Base-by-base conservation (phyloP, 1,140 invertebrate genomes). In the Bactericera cockerelli region DNA sequence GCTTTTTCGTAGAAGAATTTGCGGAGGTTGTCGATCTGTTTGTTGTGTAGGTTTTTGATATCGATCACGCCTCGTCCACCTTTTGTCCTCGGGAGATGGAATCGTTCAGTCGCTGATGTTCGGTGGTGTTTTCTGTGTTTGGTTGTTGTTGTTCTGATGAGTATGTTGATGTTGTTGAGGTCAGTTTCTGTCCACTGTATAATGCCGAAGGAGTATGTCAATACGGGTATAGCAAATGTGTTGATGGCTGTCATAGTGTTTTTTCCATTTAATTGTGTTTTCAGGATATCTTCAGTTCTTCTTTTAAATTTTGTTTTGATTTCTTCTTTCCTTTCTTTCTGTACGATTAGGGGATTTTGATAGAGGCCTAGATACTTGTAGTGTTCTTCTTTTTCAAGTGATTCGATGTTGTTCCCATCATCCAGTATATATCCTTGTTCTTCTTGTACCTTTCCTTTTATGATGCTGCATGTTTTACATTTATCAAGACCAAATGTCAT, bases 171-270 rank as follows among this genome's bases (percentile, higher is more conserved):
- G 6, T 16, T 22, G 4, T 49, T 8, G 4, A 49, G 42, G n/a
- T 49, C 42, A 49, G 42, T 49, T 22, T 49, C 8, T 22, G 42
- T 49, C 42, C 42, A 49, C 3, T 49, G 6, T 6, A 49, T 22
- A n/a, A 49, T 49, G 19, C 42, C 42, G 19, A 49, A 49, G 42
- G n/a, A 19, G 19, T 49, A 49, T 49, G 42, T 49, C n/a, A 49
- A 22, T 49, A 49, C n/a, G 6, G 42, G 42, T 6, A 49, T 19
- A 10, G 42, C 42, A 49, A 6, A 49, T 22, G 42, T 49, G 22
- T 49, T 49, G 8, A 49, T 49, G 22, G 42, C 42, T 49, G 6
- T 49, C 8, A n/a, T 49, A 8, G 19, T 19, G 22, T 49, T 49
- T 16, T 22, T 49, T 4, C 4, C 4, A 16, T 49, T 49, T 6